A percentile compares a stretch with the other conserved stretches of the same genome.
Conservation (phyloP, 2,113 vertebrate genomes). For the Bufo gargarizans region DNA sequence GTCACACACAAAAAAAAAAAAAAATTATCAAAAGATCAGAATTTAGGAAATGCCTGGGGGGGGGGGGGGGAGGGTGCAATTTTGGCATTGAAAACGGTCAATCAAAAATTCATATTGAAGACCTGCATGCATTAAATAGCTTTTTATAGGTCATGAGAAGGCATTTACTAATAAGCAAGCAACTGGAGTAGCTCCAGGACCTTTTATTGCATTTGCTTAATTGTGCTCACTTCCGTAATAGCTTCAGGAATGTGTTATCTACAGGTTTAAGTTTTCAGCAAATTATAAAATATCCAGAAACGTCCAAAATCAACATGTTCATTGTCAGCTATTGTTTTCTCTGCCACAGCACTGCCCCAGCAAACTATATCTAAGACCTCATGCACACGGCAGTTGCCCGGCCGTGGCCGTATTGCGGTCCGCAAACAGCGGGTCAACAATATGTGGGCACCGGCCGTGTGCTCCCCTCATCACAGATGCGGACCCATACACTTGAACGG, state of each 20-base stretch:
- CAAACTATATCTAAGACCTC: no score
- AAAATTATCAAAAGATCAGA: no score
- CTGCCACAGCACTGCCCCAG: no score
- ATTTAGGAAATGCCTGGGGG: neutral
- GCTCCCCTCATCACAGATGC: no score
- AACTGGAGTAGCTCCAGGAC: neutral
- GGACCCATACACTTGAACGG: no score
- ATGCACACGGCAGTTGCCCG: no score
- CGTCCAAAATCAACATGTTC: no score
- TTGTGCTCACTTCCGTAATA: neutral
- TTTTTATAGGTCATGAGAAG: neutral
- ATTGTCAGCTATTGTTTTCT: no score
- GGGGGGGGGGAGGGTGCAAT: neutral
- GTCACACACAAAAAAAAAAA: neutral
- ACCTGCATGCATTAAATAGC: neutral
- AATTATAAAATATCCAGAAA: neutral
- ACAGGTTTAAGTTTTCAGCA: neutral
- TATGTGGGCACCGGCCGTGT: no score
- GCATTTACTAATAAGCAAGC: neutral
- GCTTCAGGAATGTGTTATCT: neutral
- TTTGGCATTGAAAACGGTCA: neutral
- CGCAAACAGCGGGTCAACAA: no score
- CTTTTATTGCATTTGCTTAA: neutral
- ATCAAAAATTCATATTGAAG: constrained; percentile 4
- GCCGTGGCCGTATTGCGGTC: no score